Evolutionary conservation across 2,888 invertebrate genomes (phyloP), one percentile per base, ranked within the genome.

Genomic region (Leucophenga maculata): DNA sequence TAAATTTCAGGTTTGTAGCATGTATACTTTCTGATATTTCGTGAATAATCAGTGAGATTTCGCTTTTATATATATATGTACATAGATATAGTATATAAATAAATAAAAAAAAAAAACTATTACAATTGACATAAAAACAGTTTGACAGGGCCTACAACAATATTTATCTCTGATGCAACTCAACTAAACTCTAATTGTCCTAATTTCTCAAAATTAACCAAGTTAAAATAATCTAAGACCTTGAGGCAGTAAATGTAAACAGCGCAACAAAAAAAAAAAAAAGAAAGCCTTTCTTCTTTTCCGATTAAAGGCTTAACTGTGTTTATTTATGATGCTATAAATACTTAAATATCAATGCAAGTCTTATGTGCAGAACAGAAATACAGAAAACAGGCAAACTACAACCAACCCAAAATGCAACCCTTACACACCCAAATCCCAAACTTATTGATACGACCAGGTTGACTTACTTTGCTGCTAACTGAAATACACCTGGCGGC

Each of bases 281-380:
- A 18, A 39, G 13, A 60, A 8, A 39, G 8, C 39, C 6, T 60
- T 9, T 3, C 26, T 26, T 26, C 26, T 26, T 26, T 26, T 26
- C 8, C 59, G 59, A 59, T 59, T 59, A 59, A 59, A 59, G 59
- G 59, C 59, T 59, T 59, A 60, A 60, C 60, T 60, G 8, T 39
- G 39, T 60, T 60, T 44, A 60, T 60, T 60, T 60, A 60, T 60
- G 39, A 16, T 44, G 44, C 26, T 48, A 64, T 64, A 64, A 64
- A 64, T 64, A 77, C 83, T 84, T 82, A 78, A 81, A 84, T 81
- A 84, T 83, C 80, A 81, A 81, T 84, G 80, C 81, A 82, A 82
- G 83, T 79, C 74, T 77, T 77, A 73, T 81, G 74, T 72, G 69
- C 26, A 6, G 11, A 22, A 60, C 18, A 32, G 67, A 13, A 65